Percentiles rank a stretch among this genome's conserved stretches.
phyloP scores from a whole-genome alignment of 2,888 invertebrate species.

The Steromphala cineraria region DNA sequence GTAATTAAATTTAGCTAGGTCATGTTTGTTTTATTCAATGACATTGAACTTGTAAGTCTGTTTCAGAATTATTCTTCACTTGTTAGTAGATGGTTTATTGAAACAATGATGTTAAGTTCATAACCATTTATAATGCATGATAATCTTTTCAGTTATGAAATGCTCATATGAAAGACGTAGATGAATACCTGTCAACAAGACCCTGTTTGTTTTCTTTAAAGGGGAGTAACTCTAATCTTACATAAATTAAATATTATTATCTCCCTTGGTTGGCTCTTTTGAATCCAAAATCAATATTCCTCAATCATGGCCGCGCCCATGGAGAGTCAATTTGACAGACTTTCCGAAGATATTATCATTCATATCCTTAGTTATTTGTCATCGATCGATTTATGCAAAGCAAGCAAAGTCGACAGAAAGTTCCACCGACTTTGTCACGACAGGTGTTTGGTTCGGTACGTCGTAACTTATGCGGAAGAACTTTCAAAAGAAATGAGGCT shows the following conservation, averaged over 20 bases:
- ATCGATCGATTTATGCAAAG: constrained; percentile 40
- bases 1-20: no score
- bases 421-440: constrained; percentile 56
- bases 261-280: not conserved
- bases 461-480: not conserved
- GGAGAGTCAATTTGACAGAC: constrained; percentile 29
- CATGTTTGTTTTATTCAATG: no score
- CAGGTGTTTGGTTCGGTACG: constrained; percentile 58
- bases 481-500: no score
- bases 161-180: no score
- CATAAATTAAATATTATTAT: not conserved
- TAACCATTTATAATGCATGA: no score
- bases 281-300: not conserved
- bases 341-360: constrained; percentile 62
- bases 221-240: not conserved
- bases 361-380: constrained; percentile 54
- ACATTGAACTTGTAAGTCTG: no score
- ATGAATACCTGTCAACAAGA: no score
- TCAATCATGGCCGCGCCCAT: constrained; percentile 19
- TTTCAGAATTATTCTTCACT: no score
- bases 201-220: not conserved
- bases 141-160: no score
- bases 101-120: no score
- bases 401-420: constrained; percentile 47
- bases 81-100: no score